A percentile compares a stretch with the other conserved stretches of the same genome.
Conservation (phyloP, 2,888 invertebrate genomes). For the Eledona agricola region DNA sequence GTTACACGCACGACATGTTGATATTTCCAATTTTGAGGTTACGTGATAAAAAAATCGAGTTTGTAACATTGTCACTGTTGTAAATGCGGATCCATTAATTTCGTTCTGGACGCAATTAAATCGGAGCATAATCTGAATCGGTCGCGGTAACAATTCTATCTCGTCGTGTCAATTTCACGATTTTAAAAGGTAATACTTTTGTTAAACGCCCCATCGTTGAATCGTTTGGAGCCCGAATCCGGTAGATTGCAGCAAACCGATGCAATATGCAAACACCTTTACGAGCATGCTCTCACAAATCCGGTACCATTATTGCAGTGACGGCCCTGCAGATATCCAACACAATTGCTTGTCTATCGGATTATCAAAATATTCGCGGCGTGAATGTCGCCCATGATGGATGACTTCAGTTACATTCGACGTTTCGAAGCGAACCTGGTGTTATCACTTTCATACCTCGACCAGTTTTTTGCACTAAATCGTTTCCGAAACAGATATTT, state of each 20-base stretch:
- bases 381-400: constrained; percentile 11
- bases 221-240: constrained; percentile 1
- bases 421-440: constrained; percentile 8
- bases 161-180: too few species aligned
- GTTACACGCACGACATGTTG: too few species aligned
- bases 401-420: constrained; percentile 9
- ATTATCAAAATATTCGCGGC: constrained; percentile 21
- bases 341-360: constrained; percentile 19
- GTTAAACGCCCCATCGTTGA: too few species aligned
- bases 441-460: constrained; percentile 14
- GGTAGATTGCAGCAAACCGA: neutral
- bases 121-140: too few species aligned
- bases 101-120: too few species aligned
- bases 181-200: too few species aligned
- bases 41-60: too few species aligned
- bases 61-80: too few species aligned
- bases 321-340: constrained; percentile 14
- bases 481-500: constrained; percentile 29
- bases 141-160: too few species aligned
- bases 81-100: too few species aligned
- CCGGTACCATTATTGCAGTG: constrained; percentile 1
- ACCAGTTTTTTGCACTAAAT: constrained; percentile 20
- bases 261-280: constrained; percentile 9
- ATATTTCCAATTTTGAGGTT: too few species aligned
- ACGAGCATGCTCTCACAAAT: constrained; percentile 6